A percentile compares a stretch with the other conserved stretches of the same genome.
Conservation (phyloP, 2,113 vertebrate genomes). For the Pyrgilauda ruficollis region DNA sequence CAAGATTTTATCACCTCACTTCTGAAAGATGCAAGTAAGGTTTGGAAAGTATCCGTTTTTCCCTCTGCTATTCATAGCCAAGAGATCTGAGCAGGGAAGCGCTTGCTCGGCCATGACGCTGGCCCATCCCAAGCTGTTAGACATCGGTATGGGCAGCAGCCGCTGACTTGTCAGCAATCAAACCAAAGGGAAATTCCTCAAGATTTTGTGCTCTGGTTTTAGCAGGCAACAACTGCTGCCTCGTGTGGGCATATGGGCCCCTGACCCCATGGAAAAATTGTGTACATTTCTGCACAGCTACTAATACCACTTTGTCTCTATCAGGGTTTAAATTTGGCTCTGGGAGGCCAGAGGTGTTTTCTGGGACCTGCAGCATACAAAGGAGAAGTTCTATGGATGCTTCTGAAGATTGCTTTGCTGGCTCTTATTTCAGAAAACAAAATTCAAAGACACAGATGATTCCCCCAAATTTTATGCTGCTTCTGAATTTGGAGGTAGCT, state of each 20-base stretch:
- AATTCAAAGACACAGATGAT: neutral
- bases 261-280: neutral
- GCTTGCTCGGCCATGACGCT: rapidly evolving
- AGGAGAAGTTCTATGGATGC: neutral
- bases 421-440: neutral
- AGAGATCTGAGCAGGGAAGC: neutral
- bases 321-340: neutral
- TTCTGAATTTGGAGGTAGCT: neutral
- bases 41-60: neutral
- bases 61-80: neutral
- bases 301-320: neutral
- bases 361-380: neutral
- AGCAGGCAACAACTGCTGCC: neutral
- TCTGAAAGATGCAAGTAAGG: neutral
- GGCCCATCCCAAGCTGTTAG: neutral
- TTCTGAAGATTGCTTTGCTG: neutral
- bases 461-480: neutral
- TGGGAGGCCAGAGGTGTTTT: neutral
- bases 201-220: neutral
- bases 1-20: neutral
- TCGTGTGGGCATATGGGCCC: neutral
- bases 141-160: neutral
- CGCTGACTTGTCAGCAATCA: neutral
- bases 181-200: neutral
- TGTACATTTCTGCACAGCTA: neutral